A percentile compares a stretch with the other conserved stretches of the same genome.
Conservation (phyloP, 2,113 vertebrate genomes). For the Cercopithecus mona region DNA sequence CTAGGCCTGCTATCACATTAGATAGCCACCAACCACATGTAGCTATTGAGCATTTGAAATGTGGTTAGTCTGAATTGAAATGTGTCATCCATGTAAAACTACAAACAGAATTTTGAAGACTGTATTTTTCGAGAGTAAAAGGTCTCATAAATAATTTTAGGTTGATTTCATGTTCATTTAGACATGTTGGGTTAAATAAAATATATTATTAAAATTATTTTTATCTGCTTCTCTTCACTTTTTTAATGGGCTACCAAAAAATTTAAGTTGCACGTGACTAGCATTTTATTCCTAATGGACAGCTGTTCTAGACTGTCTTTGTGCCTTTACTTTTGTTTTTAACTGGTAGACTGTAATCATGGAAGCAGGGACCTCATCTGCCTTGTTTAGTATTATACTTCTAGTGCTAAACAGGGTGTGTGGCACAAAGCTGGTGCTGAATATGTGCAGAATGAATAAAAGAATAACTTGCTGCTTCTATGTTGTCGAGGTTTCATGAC, state of each 20-base stretch:
- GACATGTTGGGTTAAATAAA: not conserved
- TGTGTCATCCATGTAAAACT: rapidly evolving
- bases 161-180: not conserved
- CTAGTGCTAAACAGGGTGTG: not conserved
- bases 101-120: not conserved
- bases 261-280: not conserved
- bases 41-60: not conserved
- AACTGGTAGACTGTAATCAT: not conserved
- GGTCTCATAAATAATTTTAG: not conserved
- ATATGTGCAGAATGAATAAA: not conserved
- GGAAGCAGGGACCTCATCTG: not conserved
- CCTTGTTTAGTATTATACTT: not conserved
- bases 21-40: no score
- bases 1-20: not conserved
- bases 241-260: not conserved
- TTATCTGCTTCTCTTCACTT: not conserved
- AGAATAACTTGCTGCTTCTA: not conserved
- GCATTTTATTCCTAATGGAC: not conserved
- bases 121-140: not conserved
- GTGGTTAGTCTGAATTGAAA: not conserved
- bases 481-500: rapidly evolving
- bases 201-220: not conserved
- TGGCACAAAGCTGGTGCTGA: not conserved
- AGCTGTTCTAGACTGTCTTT: not conserved
- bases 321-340: not conserved